A percentile compares a stretch with the other conserved stretches of the same genome.
These are phyloP conservation scores for Diaperis boleti DNA, from an alignment of 2,888 invertebrate genomes.

Conservation along the genomic window DNA sequence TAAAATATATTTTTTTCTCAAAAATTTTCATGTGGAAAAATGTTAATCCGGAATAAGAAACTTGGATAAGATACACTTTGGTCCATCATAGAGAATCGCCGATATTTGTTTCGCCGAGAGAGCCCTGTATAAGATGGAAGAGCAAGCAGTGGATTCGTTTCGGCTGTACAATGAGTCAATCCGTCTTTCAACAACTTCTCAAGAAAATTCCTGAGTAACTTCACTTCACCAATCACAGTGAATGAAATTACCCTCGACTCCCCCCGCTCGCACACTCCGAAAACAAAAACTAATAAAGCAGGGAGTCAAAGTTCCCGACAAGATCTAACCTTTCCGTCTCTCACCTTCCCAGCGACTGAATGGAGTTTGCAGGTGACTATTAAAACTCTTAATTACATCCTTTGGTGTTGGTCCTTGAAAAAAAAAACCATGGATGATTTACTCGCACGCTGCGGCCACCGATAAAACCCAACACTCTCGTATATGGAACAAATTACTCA, in stretches of 20 bases:
- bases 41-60: too few relatives aligned
- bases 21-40: too few relatives aligned
- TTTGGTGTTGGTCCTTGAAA: slow-evolving; percentile 41
- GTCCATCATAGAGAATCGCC: too few relatives aligned
- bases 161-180: too few relatives aligned
- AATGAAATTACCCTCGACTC: slow-evolving; percentile 8
- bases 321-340: slow-evolving; percentile 42
- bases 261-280: slow-evolving; percentile 4
- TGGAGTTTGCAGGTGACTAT: slow-evolving; percentile 43
- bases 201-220: neutral
- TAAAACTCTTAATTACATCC: slow-evolving; percentile 45
- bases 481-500: slow-evolving; percentile 28
- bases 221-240: slow-evolving; percentile 5
- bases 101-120: too few relatives aligned
- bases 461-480: slow-evolving; percentile 25
- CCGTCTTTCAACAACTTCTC: too few relatives aligned
- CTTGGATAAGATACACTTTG: too few relatives aligned
- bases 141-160: too few relatives aligned
- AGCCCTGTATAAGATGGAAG: too few relatives aligned
- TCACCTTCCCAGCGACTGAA: slow-evolving; percentile 44
- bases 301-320: slow-evolving; percentile 35
- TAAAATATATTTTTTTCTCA: too few relatives aligned
- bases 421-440: slow-evolving; percentile 30
- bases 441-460: slow-evolving; percentile 11
- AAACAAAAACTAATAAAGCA: slow-evolving; percentile 21